Evolutionary conservation across 2,113 vertebrate genomes (phyloP).

Genomic region (Tautogolabrus adspersus): DNA sequence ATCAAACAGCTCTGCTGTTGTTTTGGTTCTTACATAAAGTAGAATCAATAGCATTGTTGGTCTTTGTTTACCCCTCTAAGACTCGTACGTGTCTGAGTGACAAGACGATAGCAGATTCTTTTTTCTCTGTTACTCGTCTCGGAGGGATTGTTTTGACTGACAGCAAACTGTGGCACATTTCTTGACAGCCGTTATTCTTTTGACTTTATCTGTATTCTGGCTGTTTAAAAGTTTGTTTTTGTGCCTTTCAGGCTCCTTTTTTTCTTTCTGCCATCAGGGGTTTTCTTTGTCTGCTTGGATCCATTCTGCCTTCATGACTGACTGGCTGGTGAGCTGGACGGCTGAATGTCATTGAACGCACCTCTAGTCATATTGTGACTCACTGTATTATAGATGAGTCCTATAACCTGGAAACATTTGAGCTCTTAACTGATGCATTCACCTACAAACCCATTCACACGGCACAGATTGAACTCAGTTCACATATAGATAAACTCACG

Average conservation of each 20-base stretch:
- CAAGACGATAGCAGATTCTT: background rate
- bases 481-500: background rate
- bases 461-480: background rate
- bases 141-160: slow-evolving; percentile 51
- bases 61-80: slow-evolving; percentile 24
- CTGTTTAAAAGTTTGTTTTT: slow-evolving; percentile 53
- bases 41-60: slow-evolving; percentile 21
- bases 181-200: slow-evolving; percentile 38
- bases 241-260: slow-evolving; percentile 22
- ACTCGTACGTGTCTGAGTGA: slow-evolving; percentile 34
- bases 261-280: slow-evolving; percentile 9
- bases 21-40: background rate
- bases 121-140: slow-evolving; percentile 38
- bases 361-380: background rate
- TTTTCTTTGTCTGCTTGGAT: slow-evolving; percentile 26
- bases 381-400: slow-evolving; percentile 23
- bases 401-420: background rate
- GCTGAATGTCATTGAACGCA: slow-evolving; percentile 32
- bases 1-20: slow-evolving; percentile 9
- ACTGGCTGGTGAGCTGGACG: slow-evolving; percentile 34
- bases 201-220: slow-evolving; percentile 47
- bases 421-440: background rate
- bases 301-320: slow-evolving; percentile 37
- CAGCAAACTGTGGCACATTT: slow-evolving; percentile 19
- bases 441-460: background rate